Percentiles rank a stretch among this genome's conserved stretches.
phyloP scores from a whole-genome alignment of 2,888 invertebrate species.

The Dorcus hopei region DNA sequence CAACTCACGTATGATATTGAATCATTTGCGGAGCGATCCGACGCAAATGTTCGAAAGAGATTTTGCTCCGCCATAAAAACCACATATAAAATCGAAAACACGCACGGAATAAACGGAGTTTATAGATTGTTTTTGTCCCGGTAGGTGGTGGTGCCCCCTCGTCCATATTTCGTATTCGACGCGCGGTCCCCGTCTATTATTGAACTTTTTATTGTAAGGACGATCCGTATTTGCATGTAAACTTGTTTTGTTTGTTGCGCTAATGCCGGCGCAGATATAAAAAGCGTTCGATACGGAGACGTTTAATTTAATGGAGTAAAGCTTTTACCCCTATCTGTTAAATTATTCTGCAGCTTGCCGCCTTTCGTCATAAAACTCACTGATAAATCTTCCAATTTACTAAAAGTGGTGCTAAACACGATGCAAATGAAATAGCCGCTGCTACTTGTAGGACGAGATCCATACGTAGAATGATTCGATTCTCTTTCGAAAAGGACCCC shows the following conservation, averaged over 20 bases:
- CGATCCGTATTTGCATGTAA: too few species aligned
- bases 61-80: slow-evolving; percentile 31
- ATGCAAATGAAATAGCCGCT: slow-evolving; percentile 12
- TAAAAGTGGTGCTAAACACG: slow-evolving; percentile 10
- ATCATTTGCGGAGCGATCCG: slow-evolving; percentile 35
- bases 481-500: too few species aligned
- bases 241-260: not conserved
- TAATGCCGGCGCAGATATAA: too few species aligned
- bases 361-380: slow-evolving; percentile 9
- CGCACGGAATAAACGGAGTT: slow-evolving; percentile 36
- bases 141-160: not conserved
- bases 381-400: slow-evolving; percentile 16
- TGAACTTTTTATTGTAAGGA: too few species aligned
- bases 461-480: too few species aligned
- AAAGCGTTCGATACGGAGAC: too few species aligned
- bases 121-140: slow-evolving; percentile 33
- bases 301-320: not conserved
- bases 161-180: too few species aligned
- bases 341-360: not conserved
- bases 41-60: slow-evolving; percentile 34
- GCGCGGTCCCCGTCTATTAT: too few species aligned
- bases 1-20: slow-evolving; percentile 39
- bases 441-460: not conserved
- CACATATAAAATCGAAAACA: slow-evolving; percentile 34
- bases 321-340: not conserved